Evolutionary conservation across 2,113 vertebrate species (phyloP), one percentile per base, ranked within the genome.

Genomic region (Xenopus laevis): DNA sequence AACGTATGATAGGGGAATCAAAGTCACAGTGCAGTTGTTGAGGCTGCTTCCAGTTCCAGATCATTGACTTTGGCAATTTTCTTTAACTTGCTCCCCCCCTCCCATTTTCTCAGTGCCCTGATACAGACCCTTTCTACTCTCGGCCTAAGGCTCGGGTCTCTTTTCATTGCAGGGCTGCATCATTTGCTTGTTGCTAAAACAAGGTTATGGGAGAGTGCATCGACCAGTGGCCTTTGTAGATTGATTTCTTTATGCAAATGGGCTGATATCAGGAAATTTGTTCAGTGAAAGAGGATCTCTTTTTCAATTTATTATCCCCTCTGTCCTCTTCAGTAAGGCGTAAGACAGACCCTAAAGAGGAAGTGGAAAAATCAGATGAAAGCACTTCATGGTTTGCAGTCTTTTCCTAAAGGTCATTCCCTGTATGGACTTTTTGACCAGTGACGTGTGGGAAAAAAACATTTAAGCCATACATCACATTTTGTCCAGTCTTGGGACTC

Each of bases 1-100:
- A 72, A 84, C 86, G 89, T 86, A 89, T 89, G 90, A 92, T 90
- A 90, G 86, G 85, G 83, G 87, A 89, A 89, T 90, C 87, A 89
- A 89, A 92, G 90, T 93, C 90, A 91, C 88, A 89, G 88, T 86
- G 84, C 86, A 77, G 86, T 87, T 81, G 83, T 84, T 74, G 86
- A 87, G 86, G 86, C 87, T 47, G 83, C 79, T 85, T 79, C 85
- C 53, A 62, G 90, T 89, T 91, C 87, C 79, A 79, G 88, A 45
- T 87, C 89, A 89, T 89, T 92, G 90, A 87, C 83, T 87, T 82
- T 83, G n/a, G 84, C 83, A 87, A 87, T 87, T 87, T 87, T 87
- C 85, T 87, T 87, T 87, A 81, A 85, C 84, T 73, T 55, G 60
- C n/a, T 12, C 46, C 30, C n/a, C 50, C 84, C 71, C 78, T 79